phyloP scores from a whole-genome alignment of 2,113 vertebrate genomes.

The Tautogolabrus adspersus region DNA sequence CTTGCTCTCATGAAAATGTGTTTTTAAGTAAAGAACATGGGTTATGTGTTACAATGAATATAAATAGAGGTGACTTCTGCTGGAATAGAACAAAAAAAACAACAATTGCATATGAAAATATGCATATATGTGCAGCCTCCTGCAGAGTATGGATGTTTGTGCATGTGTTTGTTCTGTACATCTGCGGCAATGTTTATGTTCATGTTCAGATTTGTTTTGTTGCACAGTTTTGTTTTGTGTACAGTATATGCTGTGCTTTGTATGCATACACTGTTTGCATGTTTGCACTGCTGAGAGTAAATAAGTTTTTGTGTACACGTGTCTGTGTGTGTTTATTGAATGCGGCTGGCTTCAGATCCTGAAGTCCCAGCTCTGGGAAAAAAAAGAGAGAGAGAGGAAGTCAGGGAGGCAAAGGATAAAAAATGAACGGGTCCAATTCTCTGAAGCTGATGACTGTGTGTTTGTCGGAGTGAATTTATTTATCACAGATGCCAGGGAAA shows the following conservation, averaged over 20 bases:
- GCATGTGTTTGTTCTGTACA: not conserved
- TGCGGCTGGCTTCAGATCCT: conserved; percentile 61
- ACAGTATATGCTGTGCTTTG: conserved; percentile 28
- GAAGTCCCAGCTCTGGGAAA: conserved; percentile 50
- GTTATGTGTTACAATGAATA: conserved; percentile 5
- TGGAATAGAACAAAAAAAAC: not conserved
- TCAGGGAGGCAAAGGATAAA: conserved; percentile 22
- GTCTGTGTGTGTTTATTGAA: conserved; percentile 56
- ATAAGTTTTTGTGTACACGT: conserved; percentile 43
- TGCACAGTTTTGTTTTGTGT: conserved; percentile 36
- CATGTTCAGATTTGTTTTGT: not conserved
- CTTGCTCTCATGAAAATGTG: not conserved
- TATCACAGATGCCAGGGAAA: conserved; percentile 78
- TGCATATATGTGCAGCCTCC: not conserved
- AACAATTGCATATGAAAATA: not conserved
- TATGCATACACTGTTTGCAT: conserved; percentile 47
- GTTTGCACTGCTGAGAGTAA: conserved; percentile 44
- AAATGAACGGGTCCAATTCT: conserved; percentile 50
- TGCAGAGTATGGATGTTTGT: conserved; percentile 5
- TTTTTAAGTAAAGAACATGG: not conserved
- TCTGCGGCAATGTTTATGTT: conserved; percentile 13
- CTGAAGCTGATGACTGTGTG: conserved; percentile 76
- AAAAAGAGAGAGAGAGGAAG: conserved; percentile 4
- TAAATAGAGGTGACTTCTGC: conserved; percentile 11
- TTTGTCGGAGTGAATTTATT: conserved; percentile 77